phyloP scores from a whole-genome alignment of 2,113 vertebrate genomes.

The Phaethon lepturus region DNA sequence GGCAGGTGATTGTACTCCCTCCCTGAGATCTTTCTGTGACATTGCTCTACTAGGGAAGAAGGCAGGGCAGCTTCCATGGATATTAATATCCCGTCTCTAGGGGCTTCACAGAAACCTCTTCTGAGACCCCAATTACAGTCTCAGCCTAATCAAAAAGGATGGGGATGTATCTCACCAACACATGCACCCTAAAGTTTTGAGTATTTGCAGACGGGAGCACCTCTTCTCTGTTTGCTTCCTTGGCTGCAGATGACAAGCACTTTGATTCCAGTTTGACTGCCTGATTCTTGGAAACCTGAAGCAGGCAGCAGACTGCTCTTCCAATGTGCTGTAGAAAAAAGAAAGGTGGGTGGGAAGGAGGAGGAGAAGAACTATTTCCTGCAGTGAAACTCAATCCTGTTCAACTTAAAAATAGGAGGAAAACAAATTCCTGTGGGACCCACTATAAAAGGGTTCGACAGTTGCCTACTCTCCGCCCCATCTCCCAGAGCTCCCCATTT shows the following conservation, averaged over 20 bases:
- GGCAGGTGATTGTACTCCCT: not conserved
- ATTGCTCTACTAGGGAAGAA: not conserved
- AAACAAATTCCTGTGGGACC: slow-evolving; percentile 66
- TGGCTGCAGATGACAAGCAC: not conserved
- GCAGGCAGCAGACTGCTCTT: slow-evolving; percentile 57
- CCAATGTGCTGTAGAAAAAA: slow-evolving; percentile 34
- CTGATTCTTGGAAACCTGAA: slow-evolving; percentile 41
- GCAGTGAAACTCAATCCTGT: slow-evolving; percentile 79
- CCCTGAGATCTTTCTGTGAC: not conserved
- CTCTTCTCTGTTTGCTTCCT: not conserved
- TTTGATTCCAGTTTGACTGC: slow-evolving; percentile 15
- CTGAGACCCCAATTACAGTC: not conserved
- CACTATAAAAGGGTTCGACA: slow-evolving; percentile 57
- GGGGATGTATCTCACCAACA: not conserved
- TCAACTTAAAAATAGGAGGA: slow-evolving; percentile 77
- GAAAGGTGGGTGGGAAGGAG: slow-evolving; percentile 50
- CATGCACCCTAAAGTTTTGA: not conserved
- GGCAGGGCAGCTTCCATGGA: not conserved
- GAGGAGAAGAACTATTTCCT: slow-evolving; percentile 79
- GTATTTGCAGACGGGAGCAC: not conserved
- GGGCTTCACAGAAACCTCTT: not conserved
- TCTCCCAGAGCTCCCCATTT: not conserved
- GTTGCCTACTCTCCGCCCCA: not conserved
- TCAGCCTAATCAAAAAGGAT: not conserved
- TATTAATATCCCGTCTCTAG: not conserved